A percentile compares a stretch with the other conserved stretches of the same genome.
phyloP scores from a whole-genome alignment of 2,888 invertebrate species.

The Doris montereyensis region DNA sequence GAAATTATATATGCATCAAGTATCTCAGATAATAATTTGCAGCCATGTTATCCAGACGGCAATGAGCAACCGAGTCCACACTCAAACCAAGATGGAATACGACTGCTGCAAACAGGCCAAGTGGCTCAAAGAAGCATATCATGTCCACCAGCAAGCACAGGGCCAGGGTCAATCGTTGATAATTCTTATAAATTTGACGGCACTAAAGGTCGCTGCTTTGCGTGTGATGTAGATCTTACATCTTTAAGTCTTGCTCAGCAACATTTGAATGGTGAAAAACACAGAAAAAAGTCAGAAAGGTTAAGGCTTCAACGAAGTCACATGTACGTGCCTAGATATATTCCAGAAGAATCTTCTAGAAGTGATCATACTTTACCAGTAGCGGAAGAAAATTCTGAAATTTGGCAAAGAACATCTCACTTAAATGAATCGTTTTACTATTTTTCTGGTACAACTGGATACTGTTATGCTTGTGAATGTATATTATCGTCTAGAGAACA shows the following conservation, averaged over 20 bases:
- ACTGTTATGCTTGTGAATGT: conserved; percentile 47
- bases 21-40: not conserved
- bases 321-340: too few species aligned
- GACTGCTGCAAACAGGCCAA: not conserved
- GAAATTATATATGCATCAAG: too few species aligned
- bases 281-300: conserved; percentile 32
- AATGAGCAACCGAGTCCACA: not conserved
- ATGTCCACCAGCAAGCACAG: not conserved
- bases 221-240: conserved; percentile 48
- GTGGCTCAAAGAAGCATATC: too few species aligned
- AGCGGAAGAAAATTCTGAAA: not conserved
- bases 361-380: not conserved
- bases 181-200: conserved; percentile 48
- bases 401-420: not conserved
- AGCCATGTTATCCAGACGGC: not conserved
- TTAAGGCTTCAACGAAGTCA: not conserved
- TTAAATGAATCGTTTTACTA: conserved; percentile 30
- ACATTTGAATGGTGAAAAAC: conserved; percentile 47
- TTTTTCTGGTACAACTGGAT: conserved; percentile 45
- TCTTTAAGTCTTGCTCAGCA: conserved; percentile 46
- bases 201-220: conserved; percentile 44
- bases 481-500: conserved; percentile 46
- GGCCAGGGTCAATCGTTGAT: too few species aligned
- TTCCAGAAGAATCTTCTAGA: not conserved
- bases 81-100: too few species aligned